phyloP scores from a whole-genome alignment of 1,140 invertebrate genomes.

The Drosophila tropicalis region DNA sequence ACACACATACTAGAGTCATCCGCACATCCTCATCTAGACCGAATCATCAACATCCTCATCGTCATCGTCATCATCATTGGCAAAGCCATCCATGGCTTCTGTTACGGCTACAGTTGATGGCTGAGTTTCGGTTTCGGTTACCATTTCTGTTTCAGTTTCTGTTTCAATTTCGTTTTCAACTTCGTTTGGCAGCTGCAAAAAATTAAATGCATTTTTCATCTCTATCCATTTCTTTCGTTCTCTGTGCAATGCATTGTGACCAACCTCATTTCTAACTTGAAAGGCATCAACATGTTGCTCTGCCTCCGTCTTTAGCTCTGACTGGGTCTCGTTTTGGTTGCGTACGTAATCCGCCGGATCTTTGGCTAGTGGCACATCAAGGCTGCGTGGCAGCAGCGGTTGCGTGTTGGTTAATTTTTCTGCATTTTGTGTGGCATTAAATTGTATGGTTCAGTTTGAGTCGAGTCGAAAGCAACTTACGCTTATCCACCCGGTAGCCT shows the following conservation, averaged over 20 bases:
- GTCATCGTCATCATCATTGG: conserved; percentile 10
- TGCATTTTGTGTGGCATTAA: conserved; percentile 60
- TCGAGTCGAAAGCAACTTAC: conserved; percentile 48
- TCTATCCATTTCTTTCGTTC: background rate
- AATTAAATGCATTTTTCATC: background rate
- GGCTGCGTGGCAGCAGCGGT: conserved; percentile 61
- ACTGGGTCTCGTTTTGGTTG: conserved; percentile 52
- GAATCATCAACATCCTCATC: conserved; percentile 27
- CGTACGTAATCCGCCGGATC: conserved; percentile 62
- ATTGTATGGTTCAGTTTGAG: conserved; percentile 22
- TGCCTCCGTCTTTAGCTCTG: background rate
- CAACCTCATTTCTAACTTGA: conserved; percentile 40
- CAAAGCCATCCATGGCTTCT: conserved; percentile 11
- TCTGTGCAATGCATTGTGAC: conserved; percentile 11
- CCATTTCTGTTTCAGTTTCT: conserved; percentile 30
- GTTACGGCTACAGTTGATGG: conserved; percentile 53
- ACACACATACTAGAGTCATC: conserved; percentile 40
- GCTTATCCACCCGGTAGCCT: conserved; percentile 68
- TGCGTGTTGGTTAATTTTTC: conserved; percentile 64
- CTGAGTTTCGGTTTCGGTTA: conserved; percentile 26
- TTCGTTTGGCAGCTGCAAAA: conserved; percentile 46
- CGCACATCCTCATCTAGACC: conserved; percentile 22
- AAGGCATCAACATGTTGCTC: conserved; percentile 12
- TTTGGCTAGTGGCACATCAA: conserved; percentile 48
- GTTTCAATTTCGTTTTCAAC: conserved; percentile 22